Base-by-base conservation (phyloP, 2,797 vertebrate species). In the Toxotes lorentzi region DNA sequence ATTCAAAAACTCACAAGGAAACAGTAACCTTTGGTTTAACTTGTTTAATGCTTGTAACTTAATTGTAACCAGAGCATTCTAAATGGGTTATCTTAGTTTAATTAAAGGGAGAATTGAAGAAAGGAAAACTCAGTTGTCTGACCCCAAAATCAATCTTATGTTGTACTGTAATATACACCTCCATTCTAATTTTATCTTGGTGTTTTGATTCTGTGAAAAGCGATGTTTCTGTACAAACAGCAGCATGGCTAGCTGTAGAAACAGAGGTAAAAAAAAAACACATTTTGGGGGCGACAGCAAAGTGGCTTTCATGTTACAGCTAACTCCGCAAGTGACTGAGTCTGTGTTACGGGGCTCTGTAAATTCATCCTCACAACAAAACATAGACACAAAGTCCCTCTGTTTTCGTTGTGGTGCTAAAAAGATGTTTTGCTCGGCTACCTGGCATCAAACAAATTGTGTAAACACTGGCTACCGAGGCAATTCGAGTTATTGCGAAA, bases 361-460 rank as follows among this genome's bases (percentile, higher is more conserved):
- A 77, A 83, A 85, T 78, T 79, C 79, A 86, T 83, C 73, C 70
- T 82, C 69, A 73, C 59, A 82, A 51, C 65, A 81, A 84, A 83
- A 81, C 78, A 74, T 9, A 57, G 53, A 70, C 64, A 72, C 48
- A 57, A 56, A 62, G 32, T 61, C 38, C n/a, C 34, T 51, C 24
- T 0, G 7, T 59, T 73, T 73, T 77, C 30, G 34, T 67, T 45
- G 27, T 83, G 66, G 50, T 64, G 56, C 61, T 53, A 38, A 74
- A 70, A 81, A 76, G 63, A 62, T 65, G 45, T 71, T 79, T 74
- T 74, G 24, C 58, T 70, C 17, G 1, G 54, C 61, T 66, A 43
- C 69, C 75, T 78, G n/a, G 32, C 73, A 83, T 79, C 83, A 84
- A 78, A 80, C 48, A 63, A 74, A 85, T 89, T 67, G 65, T 75